phyloP scores from a whole-genome alignment of 2,888 invertebrate genomes.

The Tricholauxania praeusta region DNA sequence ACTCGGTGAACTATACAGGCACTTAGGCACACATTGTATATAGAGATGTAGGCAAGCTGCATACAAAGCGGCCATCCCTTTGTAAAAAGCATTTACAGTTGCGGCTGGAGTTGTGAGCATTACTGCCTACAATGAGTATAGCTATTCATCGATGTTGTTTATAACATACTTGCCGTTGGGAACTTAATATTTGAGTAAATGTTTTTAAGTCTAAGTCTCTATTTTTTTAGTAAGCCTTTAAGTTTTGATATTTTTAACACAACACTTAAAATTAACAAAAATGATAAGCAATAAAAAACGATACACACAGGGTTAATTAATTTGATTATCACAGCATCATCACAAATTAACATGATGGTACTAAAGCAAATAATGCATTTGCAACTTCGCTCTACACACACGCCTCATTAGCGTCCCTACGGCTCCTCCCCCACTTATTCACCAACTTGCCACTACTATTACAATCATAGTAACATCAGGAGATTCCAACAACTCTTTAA shows the following conservation, averaged over 20 bases:
- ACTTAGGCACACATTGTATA: no score
- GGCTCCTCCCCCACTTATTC: not conserved
- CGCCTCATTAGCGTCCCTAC: no score
- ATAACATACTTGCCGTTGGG: no score
- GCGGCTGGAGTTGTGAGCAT: no score
- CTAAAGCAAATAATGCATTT: not conserved
- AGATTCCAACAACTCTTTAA: constrained; percentile 14
- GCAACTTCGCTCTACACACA: not conserved
- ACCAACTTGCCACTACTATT: not conserved
- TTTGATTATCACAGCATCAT: constrained; percentile 6
- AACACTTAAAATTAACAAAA: not conserved
- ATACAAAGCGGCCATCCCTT: no score
- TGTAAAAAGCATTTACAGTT: no score
- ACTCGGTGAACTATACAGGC: no score
- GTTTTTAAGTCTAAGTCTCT: not conserved
- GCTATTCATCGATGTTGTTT: no score
- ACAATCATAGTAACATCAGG: not conserved
- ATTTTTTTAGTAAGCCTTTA: not conserved
- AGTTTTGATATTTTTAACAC: not conserved
- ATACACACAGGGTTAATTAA: not conserved
- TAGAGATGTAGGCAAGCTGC: no score
- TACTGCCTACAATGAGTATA: no score
- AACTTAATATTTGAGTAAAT: no score
- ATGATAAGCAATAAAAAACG: not conserved
- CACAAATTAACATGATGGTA: not conserved